phyloP scores from a whole-genome alignment of 2,113 vertebrate genomes.

The Chelonoidis abingdonii region DNA sequence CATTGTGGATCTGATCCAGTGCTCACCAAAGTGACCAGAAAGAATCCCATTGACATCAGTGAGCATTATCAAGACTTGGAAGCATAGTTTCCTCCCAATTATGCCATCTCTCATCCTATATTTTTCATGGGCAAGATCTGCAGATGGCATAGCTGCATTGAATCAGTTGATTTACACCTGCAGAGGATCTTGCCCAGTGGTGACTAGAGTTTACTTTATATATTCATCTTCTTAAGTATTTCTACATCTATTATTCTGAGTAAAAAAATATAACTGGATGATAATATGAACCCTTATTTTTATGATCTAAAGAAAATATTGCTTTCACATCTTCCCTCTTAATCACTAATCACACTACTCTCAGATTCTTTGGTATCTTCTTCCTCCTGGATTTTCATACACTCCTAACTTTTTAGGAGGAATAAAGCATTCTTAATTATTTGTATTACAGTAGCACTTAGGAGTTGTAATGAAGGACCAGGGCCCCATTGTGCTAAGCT shows the following conservation, averaged over 20 bases:
- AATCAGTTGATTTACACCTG: neutral
- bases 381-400: neutral
- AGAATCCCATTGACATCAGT: neutral
- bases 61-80: neutral
- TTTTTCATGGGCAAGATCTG: neutral
- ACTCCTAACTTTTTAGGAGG: neutral
- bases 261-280: constrained; percentile 4
- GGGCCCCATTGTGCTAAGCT: neutral
- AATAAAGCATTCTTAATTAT: neutral
- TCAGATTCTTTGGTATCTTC: neutral
- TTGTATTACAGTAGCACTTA: neutral
- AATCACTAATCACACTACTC: neutral
- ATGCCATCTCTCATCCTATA: neutral
- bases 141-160: neutral
- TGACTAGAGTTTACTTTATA: neutral
- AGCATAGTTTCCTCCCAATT: neutral
- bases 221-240: neutral
- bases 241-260: neutral
- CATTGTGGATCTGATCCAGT: neutral
- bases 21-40: neutral
- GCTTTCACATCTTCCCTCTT: neutral
- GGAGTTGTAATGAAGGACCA: neutral
- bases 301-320: neutral
- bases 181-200: neutral
- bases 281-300: neutral